Evolutionary conservation across 2,113 vertebrate genomes (phyloP), one percentile per base, ranked within the genome.

Genomic region (Regulus satrapa): DNA sequence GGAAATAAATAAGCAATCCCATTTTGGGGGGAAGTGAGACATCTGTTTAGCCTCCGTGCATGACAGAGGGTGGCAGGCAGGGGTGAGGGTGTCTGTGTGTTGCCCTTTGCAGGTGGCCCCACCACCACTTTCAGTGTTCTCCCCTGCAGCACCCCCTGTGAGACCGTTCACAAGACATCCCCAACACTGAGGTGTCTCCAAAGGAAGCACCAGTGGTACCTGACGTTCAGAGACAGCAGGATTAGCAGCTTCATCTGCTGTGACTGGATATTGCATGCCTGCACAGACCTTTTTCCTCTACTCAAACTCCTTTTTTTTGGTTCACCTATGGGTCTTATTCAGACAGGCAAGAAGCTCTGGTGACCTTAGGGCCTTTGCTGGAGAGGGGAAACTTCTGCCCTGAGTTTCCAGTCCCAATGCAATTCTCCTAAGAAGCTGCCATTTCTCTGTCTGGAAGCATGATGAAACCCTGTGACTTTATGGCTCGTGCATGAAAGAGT

Each of bases 81-180:
- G 16, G 3, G 1, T 7, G 21, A 10, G 18, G 9, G 6, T 62
- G 15, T 29, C 7, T 52, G 24, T 21, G 18, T 17, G 16, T 19
- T 80, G 56, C 17, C 25, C 3, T 45, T 55, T 67, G 8, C 1
- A 1, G 26, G 26, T 16, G 79, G 14, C 10, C 26, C 32, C 10
- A 6, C 9, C 25, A 32, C 32, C 6, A 5, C 9, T 41, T 86
- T 10, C 12, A 31, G 1, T 32, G 13, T 0, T 1, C 8, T 52
- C 21, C 14, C 49, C 0, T 64, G 48, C 28, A 67, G 21, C 12
- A 85, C 23, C 23, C 16, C 1, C 20, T 71, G 52, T 26, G 40
- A n/a, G 43, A 64, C 10, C 4, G 9, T 12, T 6, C n/a, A 14
- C 2, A 61, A 11, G 46, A 8, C 4, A 51, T n/a, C 2, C 8